These are phyloP conservation scores for Lampris incognitus DNA, from an alignment of 2,113 vertebrate genomes.

Conservation along the genomic window DNA sequence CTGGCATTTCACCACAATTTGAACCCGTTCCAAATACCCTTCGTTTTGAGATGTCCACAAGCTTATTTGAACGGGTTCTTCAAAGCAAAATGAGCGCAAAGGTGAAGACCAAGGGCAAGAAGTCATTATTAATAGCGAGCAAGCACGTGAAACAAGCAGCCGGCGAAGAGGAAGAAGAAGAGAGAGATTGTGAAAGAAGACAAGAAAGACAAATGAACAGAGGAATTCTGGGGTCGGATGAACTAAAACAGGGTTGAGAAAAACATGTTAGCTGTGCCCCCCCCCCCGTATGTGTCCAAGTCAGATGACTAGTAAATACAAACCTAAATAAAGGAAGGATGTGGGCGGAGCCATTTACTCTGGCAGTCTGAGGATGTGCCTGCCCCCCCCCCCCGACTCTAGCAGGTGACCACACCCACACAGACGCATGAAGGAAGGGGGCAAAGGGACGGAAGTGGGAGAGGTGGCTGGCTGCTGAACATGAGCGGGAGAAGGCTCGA, in stretches of 20 bases:
- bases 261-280: conserved; percentile 32
- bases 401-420: conserved; percentile 61
- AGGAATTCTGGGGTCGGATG: neutral
- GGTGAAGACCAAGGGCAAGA: too few relatives aligned
- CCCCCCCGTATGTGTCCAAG: conserved; percentile 25
- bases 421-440: conserved; percentile 56
- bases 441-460: conserved; percentile 25
- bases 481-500: neutral
- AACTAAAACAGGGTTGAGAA: conserved; percentile 3
- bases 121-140: too few relatives aligned
- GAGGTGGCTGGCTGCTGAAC: conserved; percentile 10
- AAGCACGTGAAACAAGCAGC: too few relatives aligned
- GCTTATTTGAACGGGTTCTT: too few relatives aligned
- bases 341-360: conserved; percentile 18
- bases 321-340: conserved; percentile 57
- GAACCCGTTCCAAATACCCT: too few relatives aligned
- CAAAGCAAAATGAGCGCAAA: too few relatives aligned
- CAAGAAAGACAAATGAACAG: neutral
- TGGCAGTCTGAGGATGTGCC: neutral
- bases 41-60: too few relatives aligned
- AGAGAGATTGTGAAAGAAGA: neutral
- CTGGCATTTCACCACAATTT: too few relatives aligned
- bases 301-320: conserved; percentile 56
- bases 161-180: neutral
- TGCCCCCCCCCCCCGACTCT: conserved; percentile 48